Conservation (phyloP, 1,140 invertebrate genomes). For the Dendrolimus punctatus region DNA sequence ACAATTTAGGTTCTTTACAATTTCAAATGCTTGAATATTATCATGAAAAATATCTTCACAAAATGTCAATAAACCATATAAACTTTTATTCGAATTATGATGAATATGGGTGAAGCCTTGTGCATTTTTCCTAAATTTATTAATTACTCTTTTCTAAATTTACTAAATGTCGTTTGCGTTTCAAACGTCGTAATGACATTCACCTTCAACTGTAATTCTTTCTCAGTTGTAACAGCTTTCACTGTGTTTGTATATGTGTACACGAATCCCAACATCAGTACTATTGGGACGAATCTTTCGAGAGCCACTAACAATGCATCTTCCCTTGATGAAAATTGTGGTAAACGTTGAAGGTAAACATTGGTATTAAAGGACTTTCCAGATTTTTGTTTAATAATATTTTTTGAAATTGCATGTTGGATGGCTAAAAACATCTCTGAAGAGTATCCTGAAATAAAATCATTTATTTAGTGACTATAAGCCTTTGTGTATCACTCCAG, state of each 20-base stretch:
- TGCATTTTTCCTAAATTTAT: no score
- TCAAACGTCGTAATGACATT: constrained; percentile 1
- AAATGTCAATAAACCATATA: no score
- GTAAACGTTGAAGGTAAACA: constrained; percentile 77
- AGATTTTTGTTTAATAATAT: constrained; percentile 71
- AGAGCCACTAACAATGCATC: constrained; percentile 80
- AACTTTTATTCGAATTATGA: no score
- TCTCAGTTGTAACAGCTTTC: constrained; percentile 76
- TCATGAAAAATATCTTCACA: no score
- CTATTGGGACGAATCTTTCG: constrained; percentile 80
- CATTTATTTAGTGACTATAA: no score
- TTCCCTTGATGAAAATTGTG: constrained; percentile 82
- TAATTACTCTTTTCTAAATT: no score
- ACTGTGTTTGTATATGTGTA: constrained; percentile 86
- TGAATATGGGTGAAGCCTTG: no score
- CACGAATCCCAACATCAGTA: constrained; percentile 85
- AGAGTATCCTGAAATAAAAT: constrained; percentile 73
- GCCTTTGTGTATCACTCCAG: no score
- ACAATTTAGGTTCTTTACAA: no score
- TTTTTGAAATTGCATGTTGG: constrained; percentile 76
- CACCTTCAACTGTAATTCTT: constrained; percentile 78
- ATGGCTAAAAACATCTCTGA: constrained; percentile 80
- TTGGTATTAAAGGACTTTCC: constrained; percentile 45
- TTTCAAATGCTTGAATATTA: no score
- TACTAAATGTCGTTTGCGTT: not conserved